Evolutionary conservation across 2,113 vertebrate genomes (phyloP).

Genomic region (Cariama cristata): DNA sequence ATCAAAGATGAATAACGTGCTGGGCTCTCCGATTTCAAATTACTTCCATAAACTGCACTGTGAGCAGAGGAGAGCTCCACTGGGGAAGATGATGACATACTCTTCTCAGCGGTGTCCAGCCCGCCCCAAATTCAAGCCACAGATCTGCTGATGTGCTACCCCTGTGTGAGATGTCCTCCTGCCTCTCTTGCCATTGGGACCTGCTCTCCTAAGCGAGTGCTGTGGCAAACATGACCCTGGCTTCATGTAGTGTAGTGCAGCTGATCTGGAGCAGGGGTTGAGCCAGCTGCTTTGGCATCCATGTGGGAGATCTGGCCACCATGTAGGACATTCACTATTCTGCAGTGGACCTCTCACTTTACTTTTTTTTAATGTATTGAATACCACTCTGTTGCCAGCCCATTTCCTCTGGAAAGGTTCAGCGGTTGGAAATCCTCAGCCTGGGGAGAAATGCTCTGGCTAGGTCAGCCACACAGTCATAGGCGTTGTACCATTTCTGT

Average conservation of each 20-base stretch:
- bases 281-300: neutral
- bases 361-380: neutral
- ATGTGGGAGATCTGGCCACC: neutral
- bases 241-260: neutral
- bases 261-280: neutral
- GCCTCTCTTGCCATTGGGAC: neutral
- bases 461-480: neutral
- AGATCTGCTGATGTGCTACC: neutral
- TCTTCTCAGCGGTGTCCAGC: neutral
- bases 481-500: neutral
- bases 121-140: neutral
- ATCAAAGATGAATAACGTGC: neutral
- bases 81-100: neutral
- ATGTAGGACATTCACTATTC: neutral
- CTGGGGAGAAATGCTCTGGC: neutral
- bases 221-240: neutral
- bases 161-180: neutral
- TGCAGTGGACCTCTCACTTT: neutral
- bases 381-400: neutral
- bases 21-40: neutral
- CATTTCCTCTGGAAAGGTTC: neutral
- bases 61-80: neutral
- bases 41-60: neutral
- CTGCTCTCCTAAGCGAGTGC: neutral
- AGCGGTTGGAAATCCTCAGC: neutral